Base-by-base conservation (phyloP, 1,140 invertebrate species). In the Drosophila ogumai region DNA sequence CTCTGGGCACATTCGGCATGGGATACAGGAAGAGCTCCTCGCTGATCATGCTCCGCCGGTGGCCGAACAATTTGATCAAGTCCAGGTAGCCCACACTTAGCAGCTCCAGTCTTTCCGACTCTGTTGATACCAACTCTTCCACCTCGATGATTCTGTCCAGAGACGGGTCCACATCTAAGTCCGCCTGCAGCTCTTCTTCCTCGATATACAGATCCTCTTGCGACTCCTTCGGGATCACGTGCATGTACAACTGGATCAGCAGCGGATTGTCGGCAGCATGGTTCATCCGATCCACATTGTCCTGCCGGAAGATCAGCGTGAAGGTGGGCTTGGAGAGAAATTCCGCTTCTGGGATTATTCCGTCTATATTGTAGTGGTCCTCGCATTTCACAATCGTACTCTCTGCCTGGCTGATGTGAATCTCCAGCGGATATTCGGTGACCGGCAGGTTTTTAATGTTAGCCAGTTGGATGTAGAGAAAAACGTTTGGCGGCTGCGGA, bases 251-350 rank as follows among this genome's bases (percentile, higher is more conserved):
- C 19, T 71, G 56, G 9, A 91, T 60, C 3, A 91, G 19, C n/a
- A 91, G 43, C 0, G 88, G 88, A 88, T 91, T 82, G 38, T 91
- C 75, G 8, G 58, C 73, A 7, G 85, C 75, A 32, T 84, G 66
- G 60, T 91, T 91, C 13, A 88, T 73, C 13, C 81, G 58, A 43
- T 91, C 88, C 22, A 91, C 49, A 32, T 81, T 84, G 50, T 91
- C 87, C 59, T 91, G 87, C 43, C 81, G 73, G 25, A 91, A 69
- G 32, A 91, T 75, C 15, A 91, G 36, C 13, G 88, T 91, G 31
- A 60, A 91, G 10, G 87, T 91, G 17, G 88, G 87, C 63, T 47
- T 81, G 0, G 2, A 0, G 3, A 6, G 0, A 40, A 87, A 87
- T 19, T 87, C 79, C 2, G 32, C 9, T 34, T 87, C 47, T 1